phyloP scores from a whole-genome alignment of 2,113 vertebrate genomes.

The Proteles cristata region DNA sequence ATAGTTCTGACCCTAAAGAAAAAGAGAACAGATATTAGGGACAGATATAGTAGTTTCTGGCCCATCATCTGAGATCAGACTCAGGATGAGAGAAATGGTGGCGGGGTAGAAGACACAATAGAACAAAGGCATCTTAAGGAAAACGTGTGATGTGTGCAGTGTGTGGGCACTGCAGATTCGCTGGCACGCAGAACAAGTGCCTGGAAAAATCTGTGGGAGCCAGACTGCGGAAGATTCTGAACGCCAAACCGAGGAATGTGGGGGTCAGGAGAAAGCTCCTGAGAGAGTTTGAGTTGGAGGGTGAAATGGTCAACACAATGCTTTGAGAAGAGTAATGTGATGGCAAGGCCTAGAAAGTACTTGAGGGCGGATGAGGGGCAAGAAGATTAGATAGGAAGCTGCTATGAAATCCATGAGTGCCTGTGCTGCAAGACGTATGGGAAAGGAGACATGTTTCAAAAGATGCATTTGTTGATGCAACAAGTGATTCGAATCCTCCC shows the following conservation, averaged over 20 bases:
- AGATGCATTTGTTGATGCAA: not conserved
- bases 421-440: not conserved
- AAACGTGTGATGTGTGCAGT: not conserved
- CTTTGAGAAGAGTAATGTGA: not conserved
- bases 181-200: not conserved
- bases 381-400: not conserved
- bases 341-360: not conserved
- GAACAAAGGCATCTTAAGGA: not conserved
- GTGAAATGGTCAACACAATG: not conserved
- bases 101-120: not conserved
- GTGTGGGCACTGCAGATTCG: not conserved
- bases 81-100: not conserved
- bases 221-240: not conserved
- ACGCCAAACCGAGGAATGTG: not conserved
- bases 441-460: constrained; percentile 25
- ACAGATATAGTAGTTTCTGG: not conserved
- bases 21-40: not conserved
- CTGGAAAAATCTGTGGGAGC: not conserved
- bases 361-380: not conserved
- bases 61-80: not conserved
- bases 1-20: not conserved
- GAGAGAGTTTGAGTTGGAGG: not conserved
- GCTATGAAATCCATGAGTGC: not conserved
- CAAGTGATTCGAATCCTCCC: not conserved
- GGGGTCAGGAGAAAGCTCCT: not conserved